Base-by-base conservation (phyloP, 2,888 invertebrate genomes). In the Meteorus colon region DNA sequence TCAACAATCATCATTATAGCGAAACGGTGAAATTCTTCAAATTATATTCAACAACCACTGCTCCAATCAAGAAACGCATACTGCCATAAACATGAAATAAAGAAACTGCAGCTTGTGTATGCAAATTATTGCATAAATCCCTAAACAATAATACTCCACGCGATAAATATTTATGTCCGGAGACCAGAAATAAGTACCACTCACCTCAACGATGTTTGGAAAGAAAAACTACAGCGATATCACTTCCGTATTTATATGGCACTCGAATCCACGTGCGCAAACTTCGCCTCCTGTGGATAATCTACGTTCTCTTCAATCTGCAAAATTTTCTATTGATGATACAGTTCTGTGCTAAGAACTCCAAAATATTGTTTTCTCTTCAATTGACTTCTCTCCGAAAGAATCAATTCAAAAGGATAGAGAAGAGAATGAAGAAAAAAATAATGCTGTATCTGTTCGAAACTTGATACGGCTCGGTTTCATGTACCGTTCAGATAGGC, bases 401-500 rank as follows among this genome's bases (percentile, higher is more conserved):
- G 12, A 41, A 41, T 12, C 8, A 12, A 41, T 4, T 48, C 5
- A 14, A 48, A n/a, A 16, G 16, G n/a, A 48, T n/a, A n/a, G n/a
- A 45, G 14, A n/a, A 48, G 16, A 48, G n/a, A 48, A 41, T 41
- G 41, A 41, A 41, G 41, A 12, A 2, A 41, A 12, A 41, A 12
- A 12, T 8, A 41, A 12, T 41, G 41, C 41, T 8, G 2, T 41
- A 41, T 41, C 41, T 41, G 12, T 34, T 65, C 8, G 1, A 29
- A 12, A 31, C 19, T 65, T 14, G 29, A 16, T 59, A 16, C 27
- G 59, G 59, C 27, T 31, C 71, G 68, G 74, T 73, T 73, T 71
- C 74, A 74, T 79, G 79, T 68, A 68, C 72, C 77, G 81, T 79
- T 79, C 80, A 78, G 80, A 81, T 76, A 78, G 77, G 78, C 76